Percentiles rank a stretch among this genome's conserved stretches.
These are phyloP conservation scores for Pycnonotus jocosus DNA, from an alignment of 2,113 vertebrate species.

Conservation along the genomic window DNA sequence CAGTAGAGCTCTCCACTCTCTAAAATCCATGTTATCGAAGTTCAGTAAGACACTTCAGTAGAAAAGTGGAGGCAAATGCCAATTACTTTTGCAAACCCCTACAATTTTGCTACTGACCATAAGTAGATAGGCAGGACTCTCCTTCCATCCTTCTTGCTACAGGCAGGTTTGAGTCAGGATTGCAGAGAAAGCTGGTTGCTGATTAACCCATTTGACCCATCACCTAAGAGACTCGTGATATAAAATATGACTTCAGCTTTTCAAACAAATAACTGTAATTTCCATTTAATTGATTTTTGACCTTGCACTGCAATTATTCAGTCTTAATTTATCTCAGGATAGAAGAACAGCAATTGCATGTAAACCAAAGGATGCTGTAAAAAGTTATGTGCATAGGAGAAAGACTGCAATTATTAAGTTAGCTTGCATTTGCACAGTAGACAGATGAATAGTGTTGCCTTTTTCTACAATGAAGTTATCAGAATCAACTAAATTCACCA, in stretches of 20 bases:
- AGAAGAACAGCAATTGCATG: background rate
- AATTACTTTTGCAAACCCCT: background rate
- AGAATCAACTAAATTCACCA: background rate
- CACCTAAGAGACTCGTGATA: conserved; percentile 4
- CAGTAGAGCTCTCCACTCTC: background rate
- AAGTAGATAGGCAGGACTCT: background rate
- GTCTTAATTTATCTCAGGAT: conserved; percentile 5
- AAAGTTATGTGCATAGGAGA: background rate
- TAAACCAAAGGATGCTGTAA: background rate
- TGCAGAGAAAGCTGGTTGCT: background rate
- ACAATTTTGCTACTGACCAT: background rate
- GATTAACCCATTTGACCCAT: conserved; percentile 12
- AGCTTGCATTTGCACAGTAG: background rate
- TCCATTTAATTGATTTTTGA: conserved; percentile 58
- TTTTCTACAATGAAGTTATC: background rate
- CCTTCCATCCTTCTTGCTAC: background rate
- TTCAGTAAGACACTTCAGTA: background rate
- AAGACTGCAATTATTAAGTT: background rate
- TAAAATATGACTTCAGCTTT: conserved; percentile 48
- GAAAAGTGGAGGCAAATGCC: background rate
- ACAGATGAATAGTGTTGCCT: background rate
- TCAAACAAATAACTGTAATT: conserved; percentile 61
- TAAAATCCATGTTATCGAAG: background rate
- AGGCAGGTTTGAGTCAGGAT: background rate
- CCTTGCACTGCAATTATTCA: conserved; percentile 25